Evolutionary conservation across 2,797 vertebrate genomes (phyloP).

Genomic region (Chaunax sp.): DNA sequence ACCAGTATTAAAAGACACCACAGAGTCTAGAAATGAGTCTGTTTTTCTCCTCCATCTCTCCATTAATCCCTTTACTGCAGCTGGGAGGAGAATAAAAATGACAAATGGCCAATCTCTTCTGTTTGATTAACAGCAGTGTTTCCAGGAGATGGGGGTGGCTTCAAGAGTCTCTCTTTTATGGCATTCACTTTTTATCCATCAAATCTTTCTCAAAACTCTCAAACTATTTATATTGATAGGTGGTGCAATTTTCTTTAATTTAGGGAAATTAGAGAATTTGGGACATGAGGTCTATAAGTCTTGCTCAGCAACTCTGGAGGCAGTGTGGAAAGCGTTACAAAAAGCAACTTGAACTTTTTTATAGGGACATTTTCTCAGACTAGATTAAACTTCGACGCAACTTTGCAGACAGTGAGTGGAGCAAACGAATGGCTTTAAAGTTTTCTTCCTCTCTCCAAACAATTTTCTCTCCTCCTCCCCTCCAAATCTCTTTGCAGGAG

Average conservation of each 20-base stretch:
- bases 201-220: conserved; percentile 22
- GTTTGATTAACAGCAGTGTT: conserved; percentile 51
- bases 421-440: conserved; percentile 31
- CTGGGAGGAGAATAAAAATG: conserved; percentile 40
- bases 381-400: conserved; percentile 12
- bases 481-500: conserved; percentile 83
- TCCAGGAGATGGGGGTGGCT: conserved; percentile 14
- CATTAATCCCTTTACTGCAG: conserved; percentile 33
- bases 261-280: conserved; percentile 15
- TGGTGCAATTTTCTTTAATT: conserved; percentile 43
- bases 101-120: conserved; percentile 39
- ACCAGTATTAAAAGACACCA: conserved; percentile 12
- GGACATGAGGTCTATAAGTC: conserved; percentile 20
- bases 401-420: conserved; percentile 10
- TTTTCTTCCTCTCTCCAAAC: conserved; percentile 31
- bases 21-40: not conserved
- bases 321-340: conserved; percentile 13
- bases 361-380: conserved; percentile 14
- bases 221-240: conserved; percentile 23
- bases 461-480: conserved; percentile 14
- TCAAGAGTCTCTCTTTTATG: conserved; percentile 23
- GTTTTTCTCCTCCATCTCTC: conserved; percentile 31
- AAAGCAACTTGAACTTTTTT: conserved; percentile 24
- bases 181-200: conserved; percentile 39
- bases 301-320: conserved; percentile 41